phyloP scores from a whole-genome alignment of 1,140 invertebrate genomes.

The Drosophila ercepeae region DNA sequence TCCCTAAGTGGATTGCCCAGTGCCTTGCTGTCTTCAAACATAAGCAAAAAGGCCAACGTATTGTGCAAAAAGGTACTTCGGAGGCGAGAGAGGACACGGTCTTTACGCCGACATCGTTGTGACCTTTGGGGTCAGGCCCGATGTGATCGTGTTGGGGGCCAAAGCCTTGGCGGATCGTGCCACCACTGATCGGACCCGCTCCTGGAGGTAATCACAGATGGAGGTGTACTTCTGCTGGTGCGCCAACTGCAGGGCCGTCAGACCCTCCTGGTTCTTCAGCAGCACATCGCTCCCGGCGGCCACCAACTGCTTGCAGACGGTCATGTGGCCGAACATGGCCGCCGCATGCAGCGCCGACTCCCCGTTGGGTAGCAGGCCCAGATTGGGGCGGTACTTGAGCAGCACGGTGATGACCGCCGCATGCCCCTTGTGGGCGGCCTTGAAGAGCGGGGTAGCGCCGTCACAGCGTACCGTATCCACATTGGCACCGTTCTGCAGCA shows the following conservation, averaged over 20 bases:
- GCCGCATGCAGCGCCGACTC: constrained; percentile 95
- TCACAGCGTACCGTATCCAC: constrained; percentile 93
- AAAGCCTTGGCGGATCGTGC: constrained; percentile 45
- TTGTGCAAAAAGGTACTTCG: constrained; percentile 75
- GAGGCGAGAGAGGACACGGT: constrained; percentile 30
- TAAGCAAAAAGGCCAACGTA: constrained; percentile 60
- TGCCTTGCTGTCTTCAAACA: constrained; percentile 12
- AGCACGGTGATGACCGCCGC: constrained; percentile 93
- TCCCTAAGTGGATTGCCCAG: background rate
- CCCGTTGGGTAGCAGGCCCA: constrained; percentile 93
- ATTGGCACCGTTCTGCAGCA: constrained; percentile 90
- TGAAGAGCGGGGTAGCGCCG: constrained; percentile 95
- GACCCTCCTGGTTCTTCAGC: constrained; percentile 88
- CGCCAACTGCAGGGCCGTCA: constrained; percentile 88
- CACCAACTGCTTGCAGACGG: constrained; percentile 91
- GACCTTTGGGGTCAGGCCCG: constrained; percentile 18
- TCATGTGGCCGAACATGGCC: constrained; percentile 93
- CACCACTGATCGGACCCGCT: constrained; percentile 61
- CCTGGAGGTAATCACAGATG: constrained; percentile 80
- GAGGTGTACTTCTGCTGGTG: constrained; percentile 78
- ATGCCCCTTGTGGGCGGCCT: constrained; percentile 96
- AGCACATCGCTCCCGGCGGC: constrained; percentile 88
- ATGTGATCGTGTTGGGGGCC: constrained; percentile 21
- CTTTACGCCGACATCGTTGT: constrained; percentile 56
- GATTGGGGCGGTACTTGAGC: constrained; percentile 91